Percentiles rank a stretch among this genome's conserved stretches.
phyloP scores from a whole-genome alignment of 2,888 invertebrate species.

The Neuroscelio doddi region DNA sequence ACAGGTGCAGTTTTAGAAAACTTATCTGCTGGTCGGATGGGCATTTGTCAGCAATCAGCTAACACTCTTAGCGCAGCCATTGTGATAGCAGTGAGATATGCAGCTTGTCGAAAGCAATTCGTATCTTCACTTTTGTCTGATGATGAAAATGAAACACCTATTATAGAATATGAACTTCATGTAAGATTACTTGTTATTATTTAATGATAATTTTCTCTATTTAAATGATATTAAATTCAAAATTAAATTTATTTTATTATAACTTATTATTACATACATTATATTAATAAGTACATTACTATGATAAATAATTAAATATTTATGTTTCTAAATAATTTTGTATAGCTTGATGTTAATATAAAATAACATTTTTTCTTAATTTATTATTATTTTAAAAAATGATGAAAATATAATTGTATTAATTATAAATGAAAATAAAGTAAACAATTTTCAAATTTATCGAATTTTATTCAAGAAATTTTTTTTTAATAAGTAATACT shows the following conservation, averaged over 20 bases:
- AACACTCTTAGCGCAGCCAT: conserved; percentile 82
- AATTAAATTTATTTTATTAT: neutral
- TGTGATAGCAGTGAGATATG: conserved; percentile 86
- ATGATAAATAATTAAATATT: no score
- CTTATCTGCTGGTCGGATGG: conserved; percentile 87
- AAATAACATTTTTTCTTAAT: no score
- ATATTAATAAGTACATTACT: no score
- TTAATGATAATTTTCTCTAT: conserved; percentile 8
- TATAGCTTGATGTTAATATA: no score
- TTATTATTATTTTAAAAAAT: no score
- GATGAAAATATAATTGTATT: no score
- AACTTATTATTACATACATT: no score
- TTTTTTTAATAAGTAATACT: no score
- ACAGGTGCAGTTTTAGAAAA: conserved; percentile 85
- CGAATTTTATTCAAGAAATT: no score
- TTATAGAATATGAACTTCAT: conserved; percentile 88
- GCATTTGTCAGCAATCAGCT: conserved; percentile 80
- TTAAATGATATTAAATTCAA: neutral
- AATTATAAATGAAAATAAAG: no score
- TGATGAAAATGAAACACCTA: conserved; percentile 78
- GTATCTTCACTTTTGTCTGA: conserved; percentile 67
- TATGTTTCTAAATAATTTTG: no score
- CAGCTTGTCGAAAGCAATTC: conserved; percentile 86
- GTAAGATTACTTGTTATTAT: conserved; percentile 72
- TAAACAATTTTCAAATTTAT: no score